Evolutionary conservation across 2,113 vertebrate species (phyloP), one percentile per base, ranked within the genome.

Genomic region (Arenaria interpres): DNA sequence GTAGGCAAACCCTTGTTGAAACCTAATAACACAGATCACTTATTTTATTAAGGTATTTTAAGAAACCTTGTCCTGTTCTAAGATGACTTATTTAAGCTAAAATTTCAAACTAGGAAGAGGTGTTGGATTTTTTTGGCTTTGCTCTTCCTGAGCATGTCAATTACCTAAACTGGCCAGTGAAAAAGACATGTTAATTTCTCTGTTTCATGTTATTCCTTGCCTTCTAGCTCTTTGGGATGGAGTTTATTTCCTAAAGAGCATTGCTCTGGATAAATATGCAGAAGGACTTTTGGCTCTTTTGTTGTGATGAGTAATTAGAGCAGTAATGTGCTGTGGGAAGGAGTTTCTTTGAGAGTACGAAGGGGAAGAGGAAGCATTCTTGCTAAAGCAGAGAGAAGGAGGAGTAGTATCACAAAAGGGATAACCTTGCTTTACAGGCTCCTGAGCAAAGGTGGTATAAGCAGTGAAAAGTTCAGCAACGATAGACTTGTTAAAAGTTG

Each of bases 381-480:
- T 76, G 37, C 56, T 74, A 39, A 12, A 33, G 75, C 37, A 30
- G 60, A 30, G 33, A n/a, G 16, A 10, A 39, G 37, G 57, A 48
- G 45, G 62, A 64, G 27, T 27, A 9, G 20, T 21, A 7, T 3
- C 4, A 14, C 78, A 12, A 50, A 46, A 56, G 30, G 32, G 41
- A 8, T 57, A 9, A 69, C 39, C 54, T 85, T 64, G 78, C 41
- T 72, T 92, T 50, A 57, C 50, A 83, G 92, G 37, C 53, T 89
- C 50, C 83, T 78, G 90, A 82, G 69, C 60, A 72, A 39, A 96
- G 95, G 84, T 69, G 92, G 32, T 46, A 10, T 4, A 51, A 97
- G 66, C 69, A 73, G n/a, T 13, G 74, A 85, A 62, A 97, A 97
- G 95, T 97, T 96, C 94, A 93, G 66, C 69, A 14, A 2, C 14